Evolutionary conservation across 2,113 vertebrate species (phyloP), one percentile per base, ranked within the genome.

Genomic region (Psammodynastes pulverulentus): DNA sequence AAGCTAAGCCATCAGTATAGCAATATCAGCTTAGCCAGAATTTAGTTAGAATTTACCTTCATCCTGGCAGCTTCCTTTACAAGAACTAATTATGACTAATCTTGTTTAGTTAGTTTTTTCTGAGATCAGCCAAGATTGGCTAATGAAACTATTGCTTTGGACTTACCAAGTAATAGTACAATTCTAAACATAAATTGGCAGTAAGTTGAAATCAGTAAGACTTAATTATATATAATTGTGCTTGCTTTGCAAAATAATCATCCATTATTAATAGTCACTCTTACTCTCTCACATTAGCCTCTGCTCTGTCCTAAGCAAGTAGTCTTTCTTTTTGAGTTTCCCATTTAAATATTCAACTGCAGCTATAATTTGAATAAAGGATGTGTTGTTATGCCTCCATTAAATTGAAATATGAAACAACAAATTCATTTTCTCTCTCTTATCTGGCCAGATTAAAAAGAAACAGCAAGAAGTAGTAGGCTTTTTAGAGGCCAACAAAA

Each of bases 401-500:
- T 43, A 89, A 79, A 17, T 51, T 72, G 52, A 67, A 79, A 29
- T 2, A 49, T 26, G 93, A 90, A 91, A 29, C 5, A 87, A 23
- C 0, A 90, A 21, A 91, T 54, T 45, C 5, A 19, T n/a, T 91
- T 53, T 43, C 56, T 92, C 26, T n/a, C 23, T 92, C 46, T 48
- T 88, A 93, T 84, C 88, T 91, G 86, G 87, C 39, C 96, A 99
- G 99, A 99, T 99, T 96, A 99, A 99, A 96, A 99, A 99, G 97
- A 99, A 99, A 92, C 99, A 99, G 94, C 99, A 99, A 94, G 99
- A 99, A 97, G 99, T 99, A 48, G 97, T 99, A 17, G 99, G 98
- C 79, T 99, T 99, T 97, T 95, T 99, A 95, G 99, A 99, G 96
- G 99, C 99, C 43, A 98, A 99, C 91, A 99, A 99, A 94, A 99